Percentiles rank a stretch among this genome's conserved stretches.
Evolutionary conservation across 2,888 invertebrate species (phyloP).

Genomic region (Xylocampa areola): DNA sequence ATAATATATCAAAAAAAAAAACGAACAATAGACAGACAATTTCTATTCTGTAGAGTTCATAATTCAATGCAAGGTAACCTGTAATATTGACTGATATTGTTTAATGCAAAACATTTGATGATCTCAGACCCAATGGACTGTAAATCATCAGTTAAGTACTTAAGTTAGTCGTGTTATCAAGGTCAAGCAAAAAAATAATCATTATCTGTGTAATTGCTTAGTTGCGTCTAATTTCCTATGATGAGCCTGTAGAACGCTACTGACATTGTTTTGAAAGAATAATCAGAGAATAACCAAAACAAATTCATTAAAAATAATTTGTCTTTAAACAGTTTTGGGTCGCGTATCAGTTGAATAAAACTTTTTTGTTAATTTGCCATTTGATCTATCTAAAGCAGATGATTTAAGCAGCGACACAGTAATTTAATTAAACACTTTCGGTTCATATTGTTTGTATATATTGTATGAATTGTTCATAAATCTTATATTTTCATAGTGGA

Average conservation of each 20-base stretch:
- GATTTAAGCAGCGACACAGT: too few relatives aligned
- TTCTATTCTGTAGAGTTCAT: slow-evolving; percentile 15
- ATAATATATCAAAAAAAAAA: slow-evolving; percentile 1
- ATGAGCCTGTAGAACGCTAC: slow-evolving; percentile 36
- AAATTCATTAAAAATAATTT: not conserved
- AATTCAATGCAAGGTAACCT: slow-evolving; percentile 4
- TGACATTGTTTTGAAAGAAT: slow-evolving; percentile 17
- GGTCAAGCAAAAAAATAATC: slow-evolving; percentile 58
- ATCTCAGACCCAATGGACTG: slow-evolving; percentile 42
- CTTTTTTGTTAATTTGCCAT: slow-evolving; percentile 8
- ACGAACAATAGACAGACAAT: slow-evolving; percentile 25
- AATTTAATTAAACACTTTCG: too few relatives aligned
- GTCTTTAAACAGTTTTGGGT: not conserved
- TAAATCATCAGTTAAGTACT: slow-evolving; percentile 47
- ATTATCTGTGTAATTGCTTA: slow-evolving; percentile 59
- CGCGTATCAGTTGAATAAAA: not conserved
- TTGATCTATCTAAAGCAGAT: too few relatives aligned
- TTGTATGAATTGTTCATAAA: not conserved
- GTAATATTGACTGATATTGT: slow-evolving; percentile 9
- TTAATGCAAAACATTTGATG: slow-evolving; percentile 50
- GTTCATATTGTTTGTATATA: too few relatives aligned
- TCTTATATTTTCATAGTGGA: slow-evolving; percentile 25
- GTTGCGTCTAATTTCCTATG: slow-evolving; percentile 50
- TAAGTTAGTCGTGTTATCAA: slow-evolving; percentile 54
- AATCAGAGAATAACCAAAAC: slow-evolving; percentile 9